These are phyloP conservation scores for Onchidella celtica DNA, from an alignment of 2,888 invertebrate genomes.

Conservation along the genomic window DNA sequence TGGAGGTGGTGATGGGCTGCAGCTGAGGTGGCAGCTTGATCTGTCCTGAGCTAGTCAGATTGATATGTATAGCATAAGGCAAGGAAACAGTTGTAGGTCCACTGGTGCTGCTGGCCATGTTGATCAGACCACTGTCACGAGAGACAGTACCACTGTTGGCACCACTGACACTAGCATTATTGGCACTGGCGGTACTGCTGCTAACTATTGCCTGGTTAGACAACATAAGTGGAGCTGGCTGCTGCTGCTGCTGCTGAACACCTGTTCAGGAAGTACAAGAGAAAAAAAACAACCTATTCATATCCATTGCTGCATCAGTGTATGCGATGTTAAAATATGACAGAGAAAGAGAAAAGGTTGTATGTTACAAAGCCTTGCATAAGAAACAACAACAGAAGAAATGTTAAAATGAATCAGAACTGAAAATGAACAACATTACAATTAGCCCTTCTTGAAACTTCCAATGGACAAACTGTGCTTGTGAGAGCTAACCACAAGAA, in stretches of 20 bases:
- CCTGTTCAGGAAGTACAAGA: constrained; percentile 4
- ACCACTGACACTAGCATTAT: constrained; percentile 52
- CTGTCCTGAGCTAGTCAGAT: constrained; percentile 46
- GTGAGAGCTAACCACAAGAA: too few species aligned
- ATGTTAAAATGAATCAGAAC: too few species aligned
- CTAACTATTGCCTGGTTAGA: neutral
- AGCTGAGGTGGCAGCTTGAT: constrained; percentile 49
- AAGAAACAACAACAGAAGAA: too few species aligned
- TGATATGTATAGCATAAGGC: constrained; percentile 56
- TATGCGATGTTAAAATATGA: too few species aligned
- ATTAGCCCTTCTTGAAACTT: too few species aligned
- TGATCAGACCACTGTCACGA: constrained; percentile 48
- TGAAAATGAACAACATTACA: too few species aligned
- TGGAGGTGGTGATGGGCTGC: constrained; percentile 48
- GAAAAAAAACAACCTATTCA: neutral
- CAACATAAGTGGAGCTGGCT: constrained; percentile 10
- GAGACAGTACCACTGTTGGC: constrained; percentile 53
- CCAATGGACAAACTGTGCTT: too few species aligned
- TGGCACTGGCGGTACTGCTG: neutral
- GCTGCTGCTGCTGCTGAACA: constrained; percentile 23
- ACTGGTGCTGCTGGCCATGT: constrained; percentile 24
- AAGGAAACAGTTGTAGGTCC: constrained; percentile 36
- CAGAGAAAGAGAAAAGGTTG: too few species aligned
- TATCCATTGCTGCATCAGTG: too few species aligned
- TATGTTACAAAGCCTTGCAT: too few species aligned